These are phyloP conservation scores for Furnarius figulus DNA, from an alignment of 2,113 vertebrate genomes.

Conservation along the genomic window DNA sequence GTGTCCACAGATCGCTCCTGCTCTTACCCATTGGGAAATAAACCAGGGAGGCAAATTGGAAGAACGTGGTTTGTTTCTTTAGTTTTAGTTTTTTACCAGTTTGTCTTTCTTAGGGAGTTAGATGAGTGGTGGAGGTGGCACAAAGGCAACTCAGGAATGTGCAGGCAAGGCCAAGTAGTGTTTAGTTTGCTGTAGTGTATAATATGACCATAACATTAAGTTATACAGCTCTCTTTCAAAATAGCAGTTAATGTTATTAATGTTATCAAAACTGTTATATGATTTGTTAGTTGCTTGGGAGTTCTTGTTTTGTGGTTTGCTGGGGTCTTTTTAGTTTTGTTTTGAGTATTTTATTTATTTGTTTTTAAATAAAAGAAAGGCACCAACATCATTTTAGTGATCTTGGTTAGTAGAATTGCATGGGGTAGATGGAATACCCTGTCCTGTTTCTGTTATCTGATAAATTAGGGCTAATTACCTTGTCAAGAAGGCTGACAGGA, in stretches of 20 bases:
- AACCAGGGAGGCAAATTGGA: neutral
- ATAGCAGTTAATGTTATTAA: neutral
- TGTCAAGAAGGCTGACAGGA: slow-evolving; percentile 12
- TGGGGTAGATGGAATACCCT: neutral
- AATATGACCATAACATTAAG: neutral
- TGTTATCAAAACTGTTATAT: neutral
- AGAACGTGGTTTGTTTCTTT: neutral
- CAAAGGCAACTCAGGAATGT: neutral
- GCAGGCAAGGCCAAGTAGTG: neutral
- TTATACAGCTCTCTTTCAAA: neutral
- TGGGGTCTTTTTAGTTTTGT: neutral
- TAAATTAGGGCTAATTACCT: slow-evolving; percentile 3
- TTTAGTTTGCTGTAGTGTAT: neutral
- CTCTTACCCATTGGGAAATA: neutral
- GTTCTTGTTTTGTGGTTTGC: neutral
- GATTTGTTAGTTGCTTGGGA: neutral
- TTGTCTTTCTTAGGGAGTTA: neutral
- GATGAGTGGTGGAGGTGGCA: neutral
- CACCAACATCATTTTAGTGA: neutral
- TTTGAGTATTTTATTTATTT: neutral
- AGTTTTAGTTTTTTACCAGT: neutral
- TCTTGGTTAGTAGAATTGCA: neutral
- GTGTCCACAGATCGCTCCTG: neutral
- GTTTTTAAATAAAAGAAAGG: neutral
- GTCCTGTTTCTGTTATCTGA: neutral